Evolutionary conservation across 2,888 invertebrate species (phyloP).

Genomic region (Nephrotoma appendiculata): DNA sequence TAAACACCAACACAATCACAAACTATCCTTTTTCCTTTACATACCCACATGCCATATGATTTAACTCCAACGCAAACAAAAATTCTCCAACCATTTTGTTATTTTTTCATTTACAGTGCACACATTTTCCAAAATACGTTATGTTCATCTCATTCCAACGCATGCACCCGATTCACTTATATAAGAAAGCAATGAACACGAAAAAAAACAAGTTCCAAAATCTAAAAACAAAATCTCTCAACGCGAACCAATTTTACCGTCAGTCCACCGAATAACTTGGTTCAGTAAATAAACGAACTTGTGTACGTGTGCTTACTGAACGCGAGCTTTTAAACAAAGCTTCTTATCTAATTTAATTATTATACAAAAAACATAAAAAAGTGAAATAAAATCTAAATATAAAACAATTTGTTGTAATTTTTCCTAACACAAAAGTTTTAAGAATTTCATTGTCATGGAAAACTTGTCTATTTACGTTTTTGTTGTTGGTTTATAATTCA

Average conservation of each 20-base stretch:
- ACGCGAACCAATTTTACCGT: not conserved
- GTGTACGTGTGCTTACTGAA: not conserved
- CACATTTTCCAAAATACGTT: not conserved
- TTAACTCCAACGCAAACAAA: not conserved
- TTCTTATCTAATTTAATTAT: not conserved
- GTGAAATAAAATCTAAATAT: not conserved
- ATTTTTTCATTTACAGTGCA: not conserved
- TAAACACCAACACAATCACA: not conserved
- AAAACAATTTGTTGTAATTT: not conserved
- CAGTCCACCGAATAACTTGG: not conserved
- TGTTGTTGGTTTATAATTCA: not conserved
- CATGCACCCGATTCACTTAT: not conserved
- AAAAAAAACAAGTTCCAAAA: not conserved
- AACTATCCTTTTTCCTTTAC: not conserved
- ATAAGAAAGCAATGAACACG: not conserved
- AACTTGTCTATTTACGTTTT: not conserved
- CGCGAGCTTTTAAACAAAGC: not conserved
- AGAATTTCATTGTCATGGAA: not conserved
- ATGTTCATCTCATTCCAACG: not conserved
- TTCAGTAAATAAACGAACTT: not conserved
- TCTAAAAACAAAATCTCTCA: not conserved
- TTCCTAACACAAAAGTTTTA: not conserved
- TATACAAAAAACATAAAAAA: too few relatives aligned
- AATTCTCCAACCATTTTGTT: not conserved
- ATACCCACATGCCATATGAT: not conserved